Evolutionary conservation across 2,888 invertebrate species (phyloP), one percentile per base, ranked within the genome.

Genomic region (Creontiades dilutus): DNA sequence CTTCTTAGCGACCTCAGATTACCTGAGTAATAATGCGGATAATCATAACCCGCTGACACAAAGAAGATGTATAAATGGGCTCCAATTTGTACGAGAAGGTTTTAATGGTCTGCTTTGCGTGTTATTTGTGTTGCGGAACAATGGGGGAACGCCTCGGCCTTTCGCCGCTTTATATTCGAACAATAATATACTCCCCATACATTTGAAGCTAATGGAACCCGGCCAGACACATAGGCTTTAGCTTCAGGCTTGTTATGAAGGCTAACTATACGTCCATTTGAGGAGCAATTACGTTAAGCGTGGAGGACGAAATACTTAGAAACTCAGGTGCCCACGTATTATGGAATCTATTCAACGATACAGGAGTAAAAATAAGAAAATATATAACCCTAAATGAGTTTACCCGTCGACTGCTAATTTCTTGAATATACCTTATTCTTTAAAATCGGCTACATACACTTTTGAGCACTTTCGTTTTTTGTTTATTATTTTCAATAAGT

Each of bases 121-220:
- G 86, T 86, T 61, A 86, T 86, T 86, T 86, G 82, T 82, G 86
- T 75, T 68, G 37, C 48, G 37, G 86, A 86, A 86, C 86, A 86
- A 86, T 86, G 75, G 86, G 37, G 37, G 76, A 75, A 86, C 86
- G 86, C 86, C 48, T 47, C n/a, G 37, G 57, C 61, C 27, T 28
- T 78, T 82, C 52, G 52, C 23, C 82, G 55, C 82, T 55, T 82
- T 52, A 85, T 55, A 85, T 61, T 37, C 48, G 57, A 85, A 85
- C 85, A 85, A 85, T 61, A 85, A 85, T 55, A 16, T 82, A 37
- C 57, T 37, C 57, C 27, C 37, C 57, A 85, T 55, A 61, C 85
- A 85, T 85, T 85, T 85, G 37, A 85, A 85, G 85, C 28, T 85
- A 85, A 61, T 61, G 16, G 61, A 52, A 85, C 57, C 61, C 85